Evolutionary conservation across 2,888 invertebrate genomes (phyloP).

Genomic region (Caenorhabditis japonica): DNA sequence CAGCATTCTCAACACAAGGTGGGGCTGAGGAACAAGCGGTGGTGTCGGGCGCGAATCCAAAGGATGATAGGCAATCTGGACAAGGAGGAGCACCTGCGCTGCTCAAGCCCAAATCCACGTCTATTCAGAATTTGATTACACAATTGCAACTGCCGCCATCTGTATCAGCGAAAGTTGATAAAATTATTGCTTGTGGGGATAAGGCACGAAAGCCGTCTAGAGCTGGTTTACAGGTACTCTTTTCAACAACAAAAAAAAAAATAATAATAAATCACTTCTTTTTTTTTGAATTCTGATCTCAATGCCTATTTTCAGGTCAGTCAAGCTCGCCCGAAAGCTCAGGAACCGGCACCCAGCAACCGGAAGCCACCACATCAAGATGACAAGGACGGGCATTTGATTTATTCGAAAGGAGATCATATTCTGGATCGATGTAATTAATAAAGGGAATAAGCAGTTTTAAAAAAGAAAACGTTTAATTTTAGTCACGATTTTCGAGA

Average conservation of each 20-base stretch:
- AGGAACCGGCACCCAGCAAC: not conserved
- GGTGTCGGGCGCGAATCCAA: not conserved
- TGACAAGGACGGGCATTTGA: constrained; percentile 99
- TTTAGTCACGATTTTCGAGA: constrained; percentile 95
- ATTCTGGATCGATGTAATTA: constrained; percentile 93
- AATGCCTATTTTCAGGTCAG: not conserved
- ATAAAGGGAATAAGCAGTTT: too few relatives aligned
- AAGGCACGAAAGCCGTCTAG: constrained; percentile 52
- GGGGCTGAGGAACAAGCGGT: constrained; percentile 3
- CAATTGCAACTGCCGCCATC: constrained; percentile 73
- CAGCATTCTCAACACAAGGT: constrained; percentile 69
- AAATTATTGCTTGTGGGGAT: constrained; percentile 68
- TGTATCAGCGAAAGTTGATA: constrained; percentile 74
- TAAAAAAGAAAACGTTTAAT: constrained; percentile 77
- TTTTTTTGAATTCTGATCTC: not conserved
- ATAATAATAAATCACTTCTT: too few relatives aligned
- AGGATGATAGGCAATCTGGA: constrained; percentile 10
- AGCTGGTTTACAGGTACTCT: constrained; percentile 47
- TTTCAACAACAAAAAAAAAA: too few relatives aligned
- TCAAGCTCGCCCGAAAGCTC: constrained; percentile 1
- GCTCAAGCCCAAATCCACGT: constrained; percentile 51
- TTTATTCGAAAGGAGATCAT: constrained; percentile 98
- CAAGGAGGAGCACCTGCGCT: constrained; percentile 2
- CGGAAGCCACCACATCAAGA: constrained; percentile 93
- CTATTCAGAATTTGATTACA: constrained; percentile 63